Evolutionary conservation across 2,113 vertebrate genomes (phyloP).

Genomic region (Calcarius ornatus): DNA sequence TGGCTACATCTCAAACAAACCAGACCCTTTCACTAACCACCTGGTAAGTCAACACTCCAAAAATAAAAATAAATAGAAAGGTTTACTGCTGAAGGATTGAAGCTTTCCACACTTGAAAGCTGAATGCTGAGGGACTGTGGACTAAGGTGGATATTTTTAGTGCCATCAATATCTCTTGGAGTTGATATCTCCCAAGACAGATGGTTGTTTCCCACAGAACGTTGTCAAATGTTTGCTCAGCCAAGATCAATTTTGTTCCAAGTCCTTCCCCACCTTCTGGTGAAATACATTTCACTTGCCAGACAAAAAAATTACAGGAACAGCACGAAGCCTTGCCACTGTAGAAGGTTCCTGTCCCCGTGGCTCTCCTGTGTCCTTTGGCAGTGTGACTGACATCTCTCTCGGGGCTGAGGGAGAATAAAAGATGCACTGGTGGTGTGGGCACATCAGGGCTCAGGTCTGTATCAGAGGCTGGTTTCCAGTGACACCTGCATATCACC

Average conservation of each 20-base stretch:
- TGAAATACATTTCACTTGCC: slow-evolving; percentile 61
- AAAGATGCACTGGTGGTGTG: neutral
- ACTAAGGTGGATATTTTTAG: slow-evolving; percentile 64
- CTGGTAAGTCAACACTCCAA: slow-evolving; percentile 7
- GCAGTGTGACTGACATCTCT: neutral
- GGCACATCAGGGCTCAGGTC: neutral
- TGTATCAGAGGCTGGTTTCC: neutral
- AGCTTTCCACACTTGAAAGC: neutral
- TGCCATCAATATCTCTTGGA: slow-evolving; percentile 59
- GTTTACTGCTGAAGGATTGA: neutral
- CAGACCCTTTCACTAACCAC: neutral
- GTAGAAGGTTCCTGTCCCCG: neutral
- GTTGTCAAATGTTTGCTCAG: slow-evolving; percentile 72
- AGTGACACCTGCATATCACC: neutral
- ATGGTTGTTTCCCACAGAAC: slow-evolving; percentile 68
- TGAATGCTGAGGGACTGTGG: neutral
- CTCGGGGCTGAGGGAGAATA: neutral
- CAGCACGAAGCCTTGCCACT: neutral
- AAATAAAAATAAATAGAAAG: slow-evolving; percentile 31
- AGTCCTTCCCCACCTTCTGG: slow-evolving; percentile 70
- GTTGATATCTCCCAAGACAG: slow-evolving; percentile 64
- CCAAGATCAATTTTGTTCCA: slow-evolving; percentile 70
- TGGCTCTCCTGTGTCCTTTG: neutral
- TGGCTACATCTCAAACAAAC: neutral
- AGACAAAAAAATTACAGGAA: slow-evolving; percentile 69